phyloP scores from a whole-genome alignment of 2,797 vertebrate species.

The Meda fulgida region DNA sequence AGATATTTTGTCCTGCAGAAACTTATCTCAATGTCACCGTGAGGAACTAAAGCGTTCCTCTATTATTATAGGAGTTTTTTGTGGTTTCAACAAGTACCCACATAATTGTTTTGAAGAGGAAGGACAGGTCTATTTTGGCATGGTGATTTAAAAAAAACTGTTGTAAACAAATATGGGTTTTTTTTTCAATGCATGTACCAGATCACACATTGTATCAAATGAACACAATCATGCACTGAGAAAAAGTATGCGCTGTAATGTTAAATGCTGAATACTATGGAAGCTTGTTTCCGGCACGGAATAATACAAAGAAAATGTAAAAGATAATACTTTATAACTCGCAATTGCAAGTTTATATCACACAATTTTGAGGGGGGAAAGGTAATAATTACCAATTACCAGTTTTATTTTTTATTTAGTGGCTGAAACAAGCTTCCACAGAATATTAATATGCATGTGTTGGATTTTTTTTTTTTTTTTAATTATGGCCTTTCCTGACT shows the following conservation, averaged over 20 bases:
- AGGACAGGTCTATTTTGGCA: not conserved
- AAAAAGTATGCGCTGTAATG: not conserved
- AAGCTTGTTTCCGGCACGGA: not conserved
- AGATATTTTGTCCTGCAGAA: not conserved
- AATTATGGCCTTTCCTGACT: not conserved
- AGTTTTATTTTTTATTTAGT: not conserved
- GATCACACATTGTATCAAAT: not conserved
- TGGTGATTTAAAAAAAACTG: not conserved
- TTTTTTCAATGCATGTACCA: not conserved
- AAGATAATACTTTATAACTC: not conserved
- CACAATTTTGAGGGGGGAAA: not conserved
- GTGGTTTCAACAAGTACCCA: not conserved
- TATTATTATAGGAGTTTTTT: not conserved
- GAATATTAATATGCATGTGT: not conserved
- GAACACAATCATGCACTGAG: not conserved
- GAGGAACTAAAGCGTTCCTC: not conserved
- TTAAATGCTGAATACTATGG: not conserved
- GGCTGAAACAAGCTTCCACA: not conserved
- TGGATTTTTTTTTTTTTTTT: not conserved
- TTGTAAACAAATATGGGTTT: not conserved
- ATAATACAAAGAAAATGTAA: not conserved
- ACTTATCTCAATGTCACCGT: not conserved
- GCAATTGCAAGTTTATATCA: not conserved
- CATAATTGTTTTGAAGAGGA: slow-evolving; percentile 5
- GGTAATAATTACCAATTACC: not conserved